Evolutionary conservation across 2,113 vertebrate species (phyloP), one percentile per base, ranked within the genome.

Genomic region (Sprattus sprattus): DNA sequence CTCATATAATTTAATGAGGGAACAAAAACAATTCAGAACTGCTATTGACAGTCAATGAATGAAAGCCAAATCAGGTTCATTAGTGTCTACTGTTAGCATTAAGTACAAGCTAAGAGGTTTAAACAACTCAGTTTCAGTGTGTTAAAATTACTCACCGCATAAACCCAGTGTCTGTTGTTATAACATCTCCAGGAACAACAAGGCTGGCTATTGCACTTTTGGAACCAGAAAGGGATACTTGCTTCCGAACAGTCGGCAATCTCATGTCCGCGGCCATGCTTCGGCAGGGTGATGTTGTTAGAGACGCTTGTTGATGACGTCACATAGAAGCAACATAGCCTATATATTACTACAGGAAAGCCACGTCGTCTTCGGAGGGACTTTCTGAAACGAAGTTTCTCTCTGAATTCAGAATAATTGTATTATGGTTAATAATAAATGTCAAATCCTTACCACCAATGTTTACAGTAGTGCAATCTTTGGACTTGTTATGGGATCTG

Each of bases 91-190:
- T 25, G n/a, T 67, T 78, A 18, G 71, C 71, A 78, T 16, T 25
- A 75, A 75, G 46, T 49, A n/a, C 28, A 71, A 15, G 8, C 25
- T 3, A 16, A 28, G 4, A 44, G 13, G 28, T 4, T 32, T 32
- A 13, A 13, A 32, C 2, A 28, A 71, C 8, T 15, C 13, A 78
- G 28, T 44, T 39, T 39, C 28, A 39, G 0, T 13, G 16, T 39
- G 11, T 39, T 78, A 32, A 71, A 71, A 71, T 78, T 25, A 47
- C 89, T 10, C 82, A 99, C 98, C 98, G 96, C 98, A 99, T 99
- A 88, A 99, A 99, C 7, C 97, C 97, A 0, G 96, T 96, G 91
- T 99, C 98, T 45, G 97, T 96, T 45, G 98, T 99, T 91, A 99
- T 99, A 0, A 97, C 96, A 94, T 99, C 98, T 0, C 98, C 98